Evolutionary conservation across 2,113 vertebrate species (phyloP).

Genomic region (Pseudorectes ferrugineus): DNA sequence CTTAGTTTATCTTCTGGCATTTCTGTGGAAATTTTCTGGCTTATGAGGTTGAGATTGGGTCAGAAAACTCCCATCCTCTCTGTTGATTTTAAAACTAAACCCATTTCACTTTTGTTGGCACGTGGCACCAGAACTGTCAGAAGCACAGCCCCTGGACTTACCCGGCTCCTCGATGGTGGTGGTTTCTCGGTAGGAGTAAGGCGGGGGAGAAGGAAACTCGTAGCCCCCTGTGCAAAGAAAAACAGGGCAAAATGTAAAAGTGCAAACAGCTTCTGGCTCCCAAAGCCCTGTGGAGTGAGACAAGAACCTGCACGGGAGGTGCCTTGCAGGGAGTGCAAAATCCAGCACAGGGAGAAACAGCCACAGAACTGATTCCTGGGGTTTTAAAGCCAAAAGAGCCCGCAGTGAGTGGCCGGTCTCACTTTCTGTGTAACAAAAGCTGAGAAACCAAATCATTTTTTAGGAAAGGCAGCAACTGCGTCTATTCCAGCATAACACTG

Average conservation of each 20-base stretch:
- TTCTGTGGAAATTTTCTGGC: not conserved
- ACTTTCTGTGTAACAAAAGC: not conserved
- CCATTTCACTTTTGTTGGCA: accelerated
- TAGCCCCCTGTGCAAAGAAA: not conserved
- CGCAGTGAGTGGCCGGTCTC: not conserved
- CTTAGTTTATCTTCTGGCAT: not conserved
- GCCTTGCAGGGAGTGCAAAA: not conserved
- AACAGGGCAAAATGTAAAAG: not conserved
- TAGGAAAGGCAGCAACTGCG: not conserved
- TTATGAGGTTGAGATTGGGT: not conserved
- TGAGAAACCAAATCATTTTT: accelerated
- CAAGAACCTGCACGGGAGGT: not conserved
- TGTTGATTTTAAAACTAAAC: not conserved
- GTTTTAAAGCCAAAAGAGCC: not conserved
- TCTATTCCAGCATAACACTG: not conserved
- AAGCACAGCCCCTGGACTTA: not conserved
- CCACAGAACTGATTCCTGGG: accelerated
- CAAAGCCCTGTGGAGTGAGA: accelerated
- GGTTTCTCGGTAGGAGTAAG: conserved; percentile 24
- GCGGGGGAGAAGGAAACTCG: conserved; percentile 46
- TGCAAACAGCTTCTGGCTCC: not conserved
- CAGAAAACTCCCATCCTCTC: not conserved
- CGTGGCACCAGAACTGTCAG: not conserved
- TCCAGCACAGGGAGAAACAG: not conserved
- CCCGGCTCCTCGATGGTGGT: not conserved